Evolutionary conservation across 2,888 invertebrate genomes (phyloP), one percentile per base, ranked within the genome.

Genomic region (Perithous albicinctus): DNA sequence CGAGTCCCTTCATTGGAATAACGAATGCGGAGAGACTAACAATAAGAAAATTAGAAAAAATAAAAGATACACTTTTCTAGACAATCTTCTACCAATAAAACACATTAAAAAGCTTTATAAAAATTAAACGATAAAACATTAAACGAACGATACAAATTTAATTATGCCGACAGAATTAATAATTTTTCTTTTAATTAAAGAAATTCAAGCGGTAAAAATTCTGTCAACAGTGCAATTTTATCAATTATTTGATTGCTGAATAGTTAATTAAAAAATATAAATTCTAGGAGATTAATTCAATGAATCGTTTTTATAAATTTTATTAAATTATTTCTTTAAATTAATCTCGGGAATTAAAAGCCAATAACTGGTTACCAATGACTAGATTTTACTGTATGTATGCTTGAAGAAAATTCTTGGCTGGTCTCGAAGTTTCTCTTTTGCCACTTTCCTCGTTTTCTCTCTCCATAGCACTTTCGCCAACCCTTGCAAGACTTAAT

Each of bases 401-500:
- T 38, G 43, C 10, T 29, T 4, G 20, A 20, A 66, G 56, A 26
- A 56, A 73, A 78, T 41, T 59, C 41, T 78, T 73, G 43, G 43
- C 46, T 46, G 15, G 15, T 56, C 26, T 70, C 59, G 41, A 77
- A 75, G 69, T 78, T 78, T 59, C 75, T 35, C 75, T 66, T 43
- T 35, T 15, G 43, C 43, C 12, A 29, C 77, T 82, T 64, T 77
- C 67, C 48, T 56, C 56, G 43, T 29, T 63, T 66, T 77, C 43
- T 46, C 43, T 46, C 43, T 56, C 46, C 29, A 8, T n/a, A 32
- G 10, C 38, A 32, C 59, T 18, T 63, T 67, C 56, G 54, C 54
- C 79, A 75, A 66, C 46, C 82, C 80, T 64, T 78, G 78, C 84
- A 80, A 85, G 88, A 90, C 90, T 91, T 91, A 89, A 91, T 91